Conservation (phyloP, 2,888 invertebrate species). For the Magallana nippona region DNA sequence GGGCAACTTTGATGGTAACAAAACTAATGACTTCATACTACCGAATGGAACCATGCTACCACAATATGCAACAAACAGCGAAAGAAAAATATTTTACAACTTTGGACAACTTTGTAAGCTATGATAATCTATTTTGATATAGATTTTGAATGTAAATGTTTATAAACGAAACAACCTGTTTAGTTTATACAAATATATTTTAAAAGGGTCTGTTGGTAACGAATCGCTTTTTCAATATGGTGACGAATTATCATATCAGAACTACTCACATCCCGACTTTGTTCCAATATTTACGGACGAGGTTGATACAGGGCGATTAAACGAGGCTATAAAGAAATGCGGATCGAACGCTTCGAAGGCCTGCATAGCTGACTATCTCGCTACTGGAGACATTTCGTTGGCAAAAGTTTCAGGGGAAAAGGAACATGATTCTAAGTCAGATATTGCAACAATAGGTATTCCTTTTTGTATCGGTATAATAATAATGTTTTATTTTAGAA, state of each 20-base stretch:
- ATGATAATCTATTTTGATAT: background rate
- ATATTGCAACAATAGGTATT: background rate
- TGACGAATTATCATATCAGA: conserved; percentile 26
- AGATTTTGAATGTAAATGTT: background rate
- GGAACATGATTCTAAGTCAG: background rate
- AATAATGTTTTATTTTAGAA: too few relatives aligned
- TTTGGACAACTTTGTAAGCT: conserved; percentile 44
- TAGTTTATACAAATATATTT: background rate
- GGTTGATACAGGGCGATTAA: conserved; percentile 8
- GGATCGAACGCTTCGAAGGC: conserved; percentile 30
- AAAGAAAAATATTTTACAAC: conserved; percentile 35
- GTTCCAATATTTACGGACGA: conserved; percentile 57
- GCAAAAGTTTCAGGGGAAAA: conserved; percentile 10
- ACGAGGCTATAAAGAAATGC: conserved; percentile 46
- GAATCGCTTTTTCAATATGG: conserved; percentile 51
- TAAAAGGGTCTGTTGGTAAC: conserved; percentile 52
- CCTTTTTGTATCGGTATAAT: too few relatives aligned
- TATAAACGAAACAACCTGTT: background rate
- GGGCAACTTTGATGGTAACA: conserved; percentile 44
- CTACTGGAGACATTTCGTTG: conserved; percentile 36
- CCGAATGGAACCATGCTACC: conserved; percentile 36
- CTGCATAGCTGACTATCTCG: conserved; percentile 48
- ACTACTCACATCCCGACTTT: conserved; percentile 48
- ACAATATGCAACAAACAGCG: conserved; percentile 17
- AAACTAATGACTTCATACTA: conserved; percentile 38